Percentiles rank a stretch among this genome's conserved stretches.
phyloP scores from a whole-genome alignment of 2,113 vertebrate species.

The Aspidoscelis tigris region DNA sequence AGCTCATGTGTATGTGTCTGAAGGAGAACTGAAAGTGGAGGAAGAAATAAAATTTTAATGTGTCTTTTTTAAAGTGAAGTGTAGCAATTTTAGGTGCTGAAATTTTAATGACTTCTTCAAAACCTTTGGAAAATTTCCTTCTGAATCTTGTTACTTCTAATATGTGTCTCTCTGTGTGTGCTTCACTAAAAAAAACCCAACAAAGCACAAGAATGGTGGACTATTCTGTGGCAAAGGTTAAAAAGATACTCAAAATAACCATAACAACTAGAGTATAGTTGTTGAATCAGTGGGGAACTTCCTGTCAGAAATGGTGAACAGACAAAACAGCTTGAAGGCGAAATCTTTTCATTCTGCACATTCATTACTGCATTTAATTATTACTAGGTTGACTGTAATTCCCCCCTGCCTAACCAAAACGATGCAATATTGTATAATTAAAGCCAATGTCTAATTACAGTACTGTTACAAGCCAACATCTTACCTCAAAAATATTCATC shows the following conservation, averaged over 20 bases:
- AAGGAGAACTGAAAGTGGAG: background rate
- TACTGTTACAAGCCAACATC: background rate
- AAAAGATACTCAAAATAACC: background rate
- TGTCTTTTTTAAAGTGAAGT: background rate
- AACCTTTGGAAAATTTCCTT: background rate
- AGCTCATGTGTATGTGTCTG: background rate
- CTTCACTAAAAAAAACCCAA: background rate
- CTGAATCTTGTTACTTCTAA: slow-evolving; percentile 1
- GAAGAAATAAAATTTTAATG: background rate
- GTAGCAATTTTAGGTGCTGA: slow-evolving; percentile 20
- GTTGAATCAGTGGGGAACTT: background rate
- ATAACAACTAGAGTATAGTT: background rate
- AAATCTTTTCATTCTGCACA: background rate
- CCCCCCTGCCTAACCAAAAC: background rate
- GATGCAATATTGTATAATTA: background rate
- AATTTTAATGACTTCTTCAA: slow-evolving; percentile 23
- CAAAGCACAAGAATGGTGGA: background rate
- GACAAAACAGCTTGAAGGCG: background rate
- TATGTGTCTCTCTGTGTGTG: no score
- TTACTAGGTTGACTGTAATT: background rate
- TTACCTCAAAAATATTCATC: background rate
- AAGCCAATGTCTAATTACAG: background rate
- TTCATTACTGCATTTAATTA: background rate
- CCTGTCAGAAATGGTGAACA: background rate
- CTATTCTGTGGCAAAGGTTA: background rate